Evolutionary conservation across 2,888 invertebrate species (phyloP), one percentile per base, ranked within the genome.

Genomic region (Petrolisthes manimaculis): DNA sequence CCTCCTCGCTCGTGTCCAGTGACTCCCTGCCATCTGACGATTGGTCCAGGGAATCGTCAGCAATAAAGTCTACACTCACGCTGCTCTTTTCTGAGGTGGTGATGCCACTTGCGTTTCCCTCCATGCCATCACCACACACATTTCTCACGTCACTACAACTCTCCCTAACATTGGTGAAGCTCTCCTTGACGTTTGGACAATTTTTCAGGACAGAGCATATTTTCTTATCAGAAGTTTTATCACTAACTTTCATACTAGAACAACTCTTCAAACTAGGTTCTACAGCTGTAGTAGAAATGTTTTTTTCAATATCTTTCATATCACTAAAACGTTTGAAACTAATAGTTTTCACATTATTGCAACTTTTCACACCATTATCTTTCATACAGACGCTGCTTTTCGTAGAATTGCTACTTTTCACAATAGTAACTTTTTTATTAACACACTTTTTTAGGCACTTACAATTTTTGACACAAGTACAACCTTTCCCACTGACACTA

Each of bases 11-110:
- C 6, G 24, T 37, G 9, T 69, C 77, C n/a, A 81, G 1, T 14
- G 67, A 80, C 24, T 53, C 85, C 54, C 79, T 18, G 9, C 14
- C 69, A 12, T 79, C 79, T 8, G 51, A n/a, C 5, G 75, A 14
- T 3, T 69, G 74, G 24, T 75, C 83, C 56, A 54, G 56, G 56
- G 83, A 83, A 24, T 79, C 79, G 24, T 79, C 54, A 21, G 21
- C 61, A 61, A 9, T 61, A 61, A 14, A 9, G 18, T 61, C 18
- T 61, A 14, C 61, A 61, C 61, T 18, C 61, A 14, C 61, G 61
- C 61, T 61, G 61, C 9, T 61, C 12, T 61, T 61, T 9, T 61
- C 61, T 61, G 3, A 61, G 61, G 61, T 12, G 1, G 61, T 61
- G 61, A 61, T 18, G 61, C 61, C 18, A 61, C 61, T 18, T 61